Base-by-base conservation (phyloP, 2,888 invertebrate genomes). In the Erebia ligea region DNA sequence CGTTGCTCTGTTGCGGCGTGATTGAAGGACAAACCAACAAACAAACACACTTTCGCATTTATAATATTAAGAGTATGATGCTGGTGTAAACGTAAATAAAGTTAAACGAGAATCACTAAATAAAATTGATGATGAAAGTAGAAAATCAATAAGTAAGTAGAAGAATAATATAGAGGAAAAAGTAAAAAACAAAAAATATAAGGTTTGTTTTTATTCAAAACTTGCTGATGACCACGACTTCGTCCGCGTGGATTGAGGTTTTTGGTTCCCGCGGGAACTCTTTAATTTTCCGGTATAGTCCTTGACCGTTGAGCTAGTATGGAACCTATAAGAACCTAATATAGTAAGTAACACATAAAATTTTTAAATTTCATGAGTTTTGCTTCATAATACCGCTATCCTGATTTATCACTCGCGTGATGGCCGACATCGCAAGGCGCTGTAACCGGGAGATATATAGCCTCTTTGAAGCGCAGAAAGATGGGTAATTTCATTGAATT, bases 401-500 rank as follows among this genome's bases (percentile, higher is more conserved):
- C 88, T 90, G 91, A 92, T 92, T 90, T 92, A 91, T 92, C 87
- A 87, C 87, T 85, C 84, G 80, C 82, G 82, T 89, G 90, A 90
- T 88, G 87, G 87, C 86, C 88, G 85, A 86, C 89, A 89, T 88
- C 85, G 88, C 86, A 86, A 87, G 86, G 84, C 85, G 86, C 86
- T 87, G 90, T 89, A 90, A 87, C 86, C 80, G 82, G 81, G 80
- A 88, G 88, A 92, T 91, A 91, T 91, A 92, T 90, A 86, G 86
- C 86, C 90, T 86, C 88, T 90, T 91, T 90, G 92, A 91, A 91
- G 87, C 89, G 84, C 86, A 88, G 89, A 92, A 91, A 90, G 88
- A 92, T 91, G 89, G 90, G 90, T 91, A 90, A 92, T 92, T 91
- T 91, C 89, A 90, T 87, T 86, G 90, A 89, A 92, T 91, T 91